phyloP scores from a whole-genome alignment of 2,797 vertebrate genomes.

The Leuciscus waleckii region DNA sequence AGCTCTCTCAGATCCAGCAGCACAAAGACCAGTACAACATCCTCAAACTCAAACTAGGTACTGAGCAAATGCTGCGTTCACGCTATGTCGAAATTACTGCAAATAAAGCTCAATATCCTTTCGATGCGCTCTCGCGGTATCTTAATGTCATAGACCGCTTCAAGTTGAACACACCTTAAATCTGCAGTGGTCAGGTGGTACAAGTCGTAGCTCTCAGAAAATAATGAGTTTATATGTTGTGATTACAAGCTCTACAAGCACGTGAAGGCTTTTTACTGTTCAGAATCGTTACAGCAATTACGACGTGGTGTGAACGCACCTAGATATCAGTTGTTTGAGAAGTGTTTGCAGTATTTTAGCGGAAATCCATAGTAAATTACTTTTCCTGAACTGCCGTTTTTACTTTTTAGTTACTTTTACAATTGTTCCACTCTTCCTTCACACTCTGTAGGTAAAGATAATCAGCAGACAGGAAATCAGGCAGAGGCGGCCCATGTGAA shows the following conservation, averaged over 20 bases:
- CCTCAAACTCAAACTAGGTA: slow-evolving; percentile 96
- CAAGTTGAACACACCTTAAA: no score
- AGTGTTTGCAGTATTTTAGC: not conserved
- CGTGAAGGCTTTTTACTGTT: not conserved
- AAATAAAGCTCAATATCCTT: no score
- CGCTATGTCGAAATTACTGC: not conserved
- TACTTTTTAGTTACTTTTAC: not conserved
- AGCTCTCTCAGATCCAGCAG: slow-evolving; percentile 93
- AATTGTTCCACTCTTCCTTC: not conserved
- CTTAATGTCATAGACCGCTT: no score
- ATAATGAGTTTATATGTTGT: not conserved
- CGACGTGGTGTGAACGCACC: not conserved
- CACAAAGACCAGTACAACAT: slow-evolving; percentile 99
- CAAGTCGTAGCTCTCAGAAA: not conserved
- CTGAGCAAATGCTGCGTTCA: not conserved
- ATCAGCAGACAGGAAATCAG: slow-evolving; percentile 75
- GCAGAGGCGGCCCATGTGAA: slow-evolving; percentile 85
- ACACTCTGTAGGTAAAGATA: slow-evolving; percentile 85
- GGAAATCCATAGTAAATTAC: not conserved
- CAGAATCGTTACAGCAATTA: not conserved
- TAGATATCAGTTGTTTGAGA: not conserved
- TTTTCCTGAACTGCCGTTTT: not conserved
- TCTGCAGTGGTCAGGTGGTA: not conserved
- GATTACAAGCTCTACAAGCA: not conserved
- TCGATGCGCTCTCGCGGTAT: no score